A percentile compares a stretch with the other conserved stretches of the same genome.
phyloP scores from a whole-genome alignment of 2,113 vertebrate genomes.

The Lates calcarifer region DNA sequence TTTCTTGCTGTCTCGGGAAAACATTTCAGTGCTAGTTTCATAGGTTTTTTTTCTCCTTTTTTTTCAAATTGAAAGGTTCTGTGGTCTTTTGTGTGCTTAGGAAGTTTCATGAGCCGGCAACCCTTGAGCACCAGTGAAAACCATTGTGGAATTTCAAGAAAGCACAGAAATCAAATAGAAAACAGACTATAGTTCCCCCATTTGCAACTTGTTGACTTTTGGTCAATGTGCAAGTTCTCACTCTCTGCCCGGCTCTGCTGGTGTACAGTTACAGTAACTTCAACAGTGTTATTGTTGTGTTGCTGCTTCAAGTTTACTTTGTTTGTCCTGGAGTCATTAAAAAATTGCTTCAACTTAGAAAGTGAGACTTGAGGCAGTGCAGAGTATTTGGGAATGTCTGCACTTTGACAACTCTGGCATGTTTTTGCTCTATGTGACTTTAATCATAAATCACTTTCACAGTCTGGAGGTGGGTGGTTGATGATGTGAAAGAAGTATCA shows the following conservation, averaged over 20 bases:
- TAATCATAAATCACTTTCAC: slow-evolving; percentile 3
- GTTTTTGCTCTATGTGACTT: slow-evolving; percentile 3
- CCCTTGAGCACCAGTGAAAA: background rate
- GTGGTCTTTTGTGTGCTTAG: slow-evolving; percentile 23
- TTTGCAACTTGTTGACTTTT: background rate
- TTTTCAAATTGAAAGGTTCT: slow-evolving; percentile 22
- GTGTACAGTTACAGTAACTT: background rate
- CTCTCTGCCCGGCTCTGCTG: background rate
- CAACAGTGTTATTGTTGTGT: background rate
- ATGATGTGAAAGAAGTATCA: no score
- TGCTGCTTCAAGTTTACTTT: background rate
- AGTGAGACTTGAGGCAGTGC: background rate
- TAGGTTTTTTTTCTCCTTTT: background rate
- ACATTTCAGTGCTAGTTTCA: slow-evolving; percentile 47
- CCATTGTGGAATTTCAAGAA: slow-evolving; percentile 2
- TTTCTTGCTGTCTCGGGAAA: slow-evolving; percentile 56
- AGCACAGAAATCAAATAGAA: background rate
- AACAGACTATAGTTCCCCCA: background rate
- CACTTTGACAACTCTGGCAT: background rate
- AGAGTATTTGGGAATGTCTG: background rate
- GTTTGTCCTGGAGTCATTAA: background rate
- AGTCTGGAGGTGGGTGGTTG: background rate
- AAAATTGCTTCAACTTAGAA: background rate
- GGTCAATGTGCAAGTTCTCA: background rate
- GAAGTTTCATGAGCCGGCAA: slow-evolving; percentile 20